Evolutionary conservation across 1,140 invertebrate genomes (phyloP), one percentile per base, ranked within the genome.

Genomic region (Planococcus citri): DNA sequence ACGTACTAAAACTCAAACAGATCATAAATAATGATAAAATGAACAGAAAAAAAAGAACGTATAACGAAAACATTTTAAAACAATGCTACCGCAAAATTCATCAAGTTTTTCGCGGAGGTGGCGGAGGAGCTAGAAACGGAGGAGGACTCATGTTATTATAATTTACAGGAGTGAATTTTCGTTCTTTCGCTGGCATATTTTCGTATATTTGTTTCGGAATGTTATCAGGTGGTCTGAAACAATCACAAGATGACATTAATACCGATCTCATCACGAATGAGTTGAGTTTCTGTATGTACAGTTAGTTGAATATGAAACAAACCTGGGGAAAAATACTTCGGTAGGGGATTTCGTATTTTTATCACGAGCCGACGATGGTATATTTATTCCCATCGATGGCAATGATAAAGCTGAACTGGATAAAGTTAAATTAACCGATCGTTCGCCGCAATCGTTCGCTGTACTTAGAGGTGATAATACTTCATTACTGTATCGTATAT

Each of bases 401-500:
- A 27, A 25, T 20, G 60, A 27, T 12, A 64, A 20, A 1, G 60
- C 60, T 20, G 60, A 64, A 64, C 20, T 22, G 8, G 60, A 27
- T 17, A 64, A 27, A 3, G 25, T 24, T 17, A 64, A 64, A 64
- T 64, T 64, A 21, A 64, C 60, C 60, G 60, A 21, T 24, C 60
- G 60, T 25, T 64, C 60, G 12, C 60, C 60, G 17, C 60, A 64
- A 17, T 64, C 60, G 60, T 64, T 64, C 9, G 60, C 24, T 4
- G 25, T 41, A 60, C 71, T 70, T 12, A 70, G 64, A 21, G 68
- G n/a, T 38, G 70, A 58, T 21, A 51, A 14, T 21, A 72, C 22
- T 57, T 75, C 74, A 33, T 73, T 74, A 12, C 72, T 72, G 73
- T 87, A 90, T 73, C 86, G 82, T 74, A 95, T 95, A 79, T 95